Base-by-base conservation (phyloP, 2,113 vertebrate genomes). In the Maccullochella peelii region DNA sequence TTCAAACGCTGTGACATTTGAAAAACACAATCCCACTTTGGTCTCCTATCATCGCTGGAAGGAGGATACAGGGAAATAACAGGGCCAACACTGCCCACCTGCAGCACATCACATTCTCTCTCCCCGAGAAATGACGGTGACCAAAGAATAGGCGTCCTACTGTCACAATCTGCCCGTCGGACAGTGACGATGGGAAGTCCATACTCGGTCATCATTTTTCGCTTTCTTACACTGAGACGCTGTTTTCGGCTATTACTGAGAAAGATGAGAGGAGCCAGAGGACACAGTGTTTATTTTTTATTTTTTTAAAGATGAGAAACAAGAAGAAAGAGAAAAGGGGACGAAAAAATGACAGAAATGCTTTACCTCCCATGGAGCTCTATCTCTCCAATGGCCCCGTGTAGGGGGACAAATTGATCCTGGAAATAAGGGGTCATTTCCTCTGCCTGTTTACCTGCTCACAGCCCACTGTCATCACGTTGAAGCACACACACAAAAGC, bases 391-490 rank as follows among this genome's bases (percentile, higher is more conserved):
- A 85, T 85, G 88, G 90, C 84, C 80, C 80, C 83, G 90, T 80
- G 86, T 90, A 73, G 80, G 83, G 89, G 86, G 59, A 79, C 82
- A 95, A 95, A 94, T 94, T 92, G 92, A 90, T 91, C 91, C 81
- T 82, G 72, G 86, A 92, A 94, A 95, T 94, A 91, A 92, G 83
- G 92, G 93, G 91, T 94, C 88, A 94, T 94, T 95, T 91, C 88
- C 90, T 88, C 86, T 52, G 90, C 84, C 89, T 92, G 89, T 94
- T 93, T 92, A 92, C 89, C 91, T 91, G 89, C 69, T 84, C 84
- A 67, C 73, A 79, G 83, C 86, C 68, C 82, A 90, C 86, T 80
- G 82, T 76, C 89, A 90, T 88, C 77, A 80, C 38, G 84, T 55
- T 79, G 67, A 77, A 76, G 82, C 83, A 74, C 72, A 77, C 65